Conservation (phyloP, 2,888 invertebrate genomes). For the Arenicola marina region DNA sequence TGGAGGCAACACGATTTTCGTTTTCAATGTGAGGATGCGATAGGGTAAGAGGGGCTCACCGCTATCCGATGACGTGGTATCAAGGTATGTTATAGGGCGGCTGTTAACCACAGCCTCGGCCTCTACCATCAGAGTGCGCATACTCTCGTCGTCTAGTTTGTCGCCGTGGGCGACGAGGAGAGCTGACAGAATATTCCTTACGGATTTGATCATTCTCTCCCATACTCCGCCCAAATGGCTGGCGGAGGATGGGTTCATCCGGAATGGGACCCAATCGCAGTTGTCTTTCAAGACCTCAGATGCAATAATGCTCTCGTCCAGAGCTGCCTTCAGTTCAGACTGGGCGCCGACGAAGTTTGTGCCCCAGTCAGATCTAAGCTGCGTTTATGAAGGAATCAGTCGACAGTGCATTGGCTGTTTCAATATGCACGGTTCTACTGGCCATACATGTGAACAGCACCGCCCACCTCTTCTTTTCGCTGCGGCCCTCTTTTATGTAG, state of each 20-base stretch:
- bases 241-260: background rate
- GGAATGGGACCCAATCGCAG: background rate
- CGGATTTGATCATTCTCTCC: conserved; percentile 1
- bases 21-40: conserved; percentile 20
- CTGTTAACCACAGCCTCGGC: background rate
- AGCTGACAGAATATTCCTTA: background rate
- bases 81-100: background rate
- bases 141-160: background rate
- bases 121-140: background rate
- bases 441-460: conserved; percentile 48
- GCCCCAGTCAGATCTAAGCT: conserved; percentile 31
- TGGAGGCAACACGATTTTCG: conserved; percentile 23
- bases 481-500: conserved; percentile 40
- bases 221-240: conserved; percentile 7
- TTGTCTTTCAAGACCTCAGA: background rate
- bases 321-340: conserved; percentile 17
- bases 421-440: conserved; percentile 47
- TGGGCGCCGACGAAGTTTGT: conserved; percentile 31
- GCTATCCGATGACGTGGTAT: background rate
- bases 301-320: background rate
- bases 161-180: background rate
- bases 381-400: conserved; percentile 37
- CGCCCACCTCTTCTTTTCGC: conserved; percentile 42
- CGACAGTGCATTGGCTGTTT: conserved; percentile 30
- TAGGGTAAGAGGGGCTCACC: conserved; percentile 21